Conservation (phyloP, 2,888 invertebrate species). For the Ctenicera cuprea region DNA sequence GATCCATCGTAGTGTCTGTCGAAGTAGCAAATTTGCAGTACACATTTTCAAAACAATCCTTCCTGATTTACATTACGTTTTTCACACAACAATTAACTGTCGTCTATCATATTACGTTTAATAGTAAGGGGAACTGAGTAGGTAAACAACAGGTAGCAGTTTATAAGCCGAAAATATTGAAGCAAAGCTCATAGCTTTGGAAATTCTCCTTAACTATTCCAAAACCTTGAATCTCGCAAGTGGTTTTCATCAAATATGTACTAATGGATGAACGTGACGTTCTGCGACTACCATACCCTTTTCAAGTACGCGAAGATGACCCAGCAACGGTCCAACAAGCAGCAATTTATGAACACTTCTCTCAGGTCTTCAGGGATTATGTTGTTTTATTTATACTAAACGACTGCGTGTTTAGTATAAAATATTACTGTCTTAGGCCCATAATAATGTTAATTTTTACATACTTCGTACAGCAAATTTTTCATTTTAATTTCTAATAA, state of each 20-base stretch:
- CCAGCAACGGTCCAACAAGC: neutral
- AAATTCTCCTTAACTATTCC: constrained; percentile 12
- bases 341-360: constrained; percentile 16
- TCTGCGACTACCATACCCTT: constrained; percentile 13
- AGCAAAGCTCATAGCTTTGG: neutral
- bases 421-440: neutral
- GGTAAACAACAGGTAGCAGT: neutral
- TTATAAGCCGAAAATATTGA: neutral
- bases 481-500: too few relatives aligned
- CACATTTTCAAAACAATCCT: too few relatives aligned
- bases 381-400: constrained; percentile 1
- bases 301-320: neutral
- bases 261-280: constrained; percentile 23
- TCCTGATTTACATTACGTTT: too few relatives aligned
- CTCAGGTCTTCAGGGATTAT: neutral
- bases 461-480: neutral
- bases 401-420: neutral
- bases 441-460: neutral
- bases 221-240: constrained; percentile 21
- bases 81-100: too few relatives aligned
- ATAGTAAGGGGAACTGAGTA: neutral
- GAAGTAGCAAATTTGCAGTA: too few relatives aligned
- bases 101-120: too few relatives aligned
- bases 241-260: constrained; percentile 31
- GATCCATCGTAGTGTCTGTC: too few relatives aligned